Conservation (phyloP, 2,888 invertebrate species). For the Euzetes globulus region DNA sequence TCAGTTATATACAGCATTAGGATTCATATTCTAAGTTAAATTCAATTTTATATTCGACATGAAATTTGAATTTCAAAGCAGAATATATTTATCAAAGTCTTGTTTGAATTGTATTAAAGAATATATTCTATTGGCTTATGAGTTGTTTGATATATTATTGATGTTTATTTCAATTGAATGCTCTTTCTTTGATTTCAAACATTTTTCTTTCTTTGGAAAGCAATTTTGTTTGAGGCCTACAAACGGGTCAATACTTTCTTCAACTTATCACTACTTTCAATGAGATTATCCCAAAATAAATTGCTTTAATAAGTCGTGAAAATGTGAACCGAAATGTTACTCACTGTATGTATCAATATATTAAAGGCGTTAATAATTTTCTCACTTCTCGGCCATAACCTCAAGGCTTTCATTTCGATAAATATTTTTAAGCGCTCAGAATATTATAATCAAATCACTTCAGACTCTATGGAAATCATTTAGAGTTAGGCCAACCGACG, state of each 20-base stretch:
- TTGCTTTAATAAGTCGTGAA: background rate
- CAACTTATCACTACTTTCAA: background rate
- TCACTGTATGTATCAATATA: background rate
- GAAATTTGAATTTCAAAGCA: conserved; percentile 4
- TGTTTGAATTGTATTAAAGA: background rate
- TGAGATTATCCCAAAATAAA: background rate
- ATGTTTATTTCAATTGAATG: conserved; percentile 5
- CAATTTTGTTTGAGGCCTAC: background rate
- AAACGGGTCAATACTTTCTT: background rate
- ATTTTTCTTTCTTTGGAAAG: background rate
- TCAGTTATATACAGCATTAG: background rate
- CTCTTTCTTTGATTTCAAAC: background rate
- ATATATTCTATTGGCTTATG: background rate
- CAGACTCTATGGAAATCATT: background rate
- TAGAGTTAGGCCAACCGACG: background rate
- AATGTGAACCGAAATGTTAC: background rate
- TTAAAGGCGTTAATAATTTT: conserved; percentile 12
- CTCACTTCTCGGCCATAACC: background rate
- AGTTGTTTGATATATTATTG: background rate
- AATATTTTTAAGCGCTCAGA: background rate
- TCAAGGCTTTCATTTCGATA: background rate
- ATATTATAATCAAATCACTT: background rate
- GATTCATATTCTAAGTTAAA: background rate
- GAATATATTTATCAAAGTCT: conserved; percentile 6
- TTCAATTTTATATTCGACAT: background rate